A percentile compares a stretch with the other conserved stretches of the same genome.
Evolutionary conservation across 2,888 invertebrate genomes (phyloP).

Genomic region (Mycalesis mineus): DNA sequence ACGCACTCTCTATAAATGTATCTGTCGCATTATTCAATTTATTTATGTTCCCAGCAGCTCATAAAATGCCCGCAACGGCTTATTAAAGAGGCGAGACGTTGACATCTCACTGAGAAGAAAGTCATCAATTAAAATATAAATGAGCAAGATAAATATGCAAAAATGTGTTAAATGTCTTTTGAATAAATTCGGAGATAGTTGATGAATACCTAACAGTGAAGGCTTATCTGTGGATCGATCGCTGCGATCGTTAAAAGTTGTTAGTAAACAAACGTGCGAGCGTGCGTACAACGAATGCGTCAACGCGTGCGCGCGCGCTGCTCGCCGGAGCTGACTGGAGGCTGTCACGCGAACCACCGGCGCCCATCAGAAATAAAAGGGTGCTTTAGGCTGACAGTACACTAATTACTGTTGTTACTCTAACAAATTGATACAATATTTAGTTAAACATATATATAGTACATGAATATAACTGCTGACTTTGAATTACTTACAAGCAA

Average conservation of each 20-base stretch:
- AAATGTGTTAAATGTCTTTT: constrained; percentile 1
- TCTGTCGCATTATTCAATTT: constrained; percentile 71
- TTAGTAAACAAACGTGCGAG: constrained; percentile 59
- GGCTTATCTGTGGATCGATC: constrained; percentile 8
- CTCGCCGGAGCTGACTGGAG: constrained; percentile 68
- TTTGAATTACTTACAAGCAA: too few species aligned
- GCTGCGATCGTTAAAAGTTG: constrained; percentile 28
- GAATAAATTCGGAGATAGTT: background rate
- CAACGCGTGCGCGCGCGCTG: constrained; percentile 72
- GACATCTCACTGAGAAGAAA: constrained; percentile 67
- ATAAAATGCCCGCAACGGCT: constrained; percentile 56
- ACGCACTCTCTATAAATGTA: constrained; percentile 59
- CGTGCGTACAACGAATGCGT: constrained; percentile 36
- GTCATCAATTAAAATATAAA: constrained; percentile 54
- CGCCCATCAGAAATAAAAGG: constrained; percentile 40
- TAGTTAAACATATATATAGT: too few species aligned
- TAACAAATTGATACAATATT: too few species aligned
- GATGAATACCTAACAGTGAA: background rate
- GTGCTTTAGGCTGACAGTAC: background rate
- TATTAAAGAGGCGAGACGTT: constrained; percentile 60
- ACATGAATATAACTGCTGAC: too few species aligned
- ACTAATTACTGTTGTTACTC: too few species aligned
- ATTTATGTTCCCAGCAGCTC: constrained; percentile 61
- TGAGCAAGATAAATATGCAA: constrained; percentile 9
- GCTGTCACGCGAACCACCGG: constrained; percentile 56